Conservation (phyloP, 2,113 vertebrate genomes). For the Erpornis zantholeuca region DNA sequence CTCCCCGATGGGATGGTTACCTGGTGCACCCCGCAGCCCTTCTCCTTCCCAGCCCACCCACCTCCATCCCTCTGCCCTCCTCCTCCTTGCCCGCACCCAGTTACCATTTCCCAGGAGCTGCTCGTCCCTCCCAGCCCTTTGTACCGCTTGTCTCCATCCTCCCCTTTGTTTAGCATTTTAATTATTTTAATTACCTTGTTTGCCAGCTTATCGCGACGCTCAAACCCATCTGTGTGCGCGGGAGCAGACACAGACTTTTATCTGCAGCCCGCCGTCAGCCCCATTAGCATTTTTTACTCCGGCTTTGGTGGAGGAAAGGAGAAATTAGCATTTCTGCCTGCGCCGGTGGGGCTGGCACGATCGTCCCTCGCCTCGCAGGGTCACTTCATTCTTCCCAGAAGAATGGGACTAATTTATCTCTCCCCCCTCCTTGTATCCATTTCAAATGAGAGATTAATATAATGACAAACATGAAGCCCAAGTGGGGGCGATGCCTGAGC, state of each 20-base stretch:
- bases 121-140: slow-evolving; percentile 49
- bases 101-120: slow-evolving; percentile 1
- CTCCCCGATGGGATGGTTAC: accelerated
- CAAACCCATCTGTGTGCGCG: slow-evolving; percentile 57
- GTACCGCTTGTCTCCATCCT: slow-evolving; percentile 51
- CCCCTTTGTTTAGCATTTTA: slow-evolving; percentile 74
- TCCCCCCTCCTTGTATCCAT: slow-evolving; percentile 7
- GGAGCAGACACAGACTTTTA: slow-evolving; percentile 67
- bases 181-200: slow-evolving; percentile 76
- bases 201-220: slow-evolving; percentile 68
- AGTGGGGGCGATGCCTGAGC: not conserved
- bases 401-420: slow-evolving; percentile 67
- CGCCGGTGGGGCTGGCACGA: slow-evolving; percentile 3
- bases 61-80: not conserved
- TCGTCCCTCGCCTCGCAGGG: slow-evolving; percentile 11
- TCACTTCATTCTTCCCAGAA: slow-evolving; percentile 61
- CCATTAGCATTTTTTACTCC: slow-evolving; percentile 66
- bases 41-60: not conserved
- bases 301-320: slow-evolving; percentile 28
- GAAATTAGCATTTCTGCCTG: slow-evolving; percentile 65
- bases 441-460: slow-evolving; percentile 44
- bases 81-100: not conserved
- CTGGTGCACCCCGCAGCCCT: not conserved
- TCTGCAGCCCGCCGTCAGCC: slow-evolving; percentile 47
- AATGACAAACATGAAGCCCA: not conserved